These are phyloP conservation scores for Cricetomys ansorgei DNA, from an alignment of 2,113 vertebrate genomes.

Conservation along the genomic window DNA sequence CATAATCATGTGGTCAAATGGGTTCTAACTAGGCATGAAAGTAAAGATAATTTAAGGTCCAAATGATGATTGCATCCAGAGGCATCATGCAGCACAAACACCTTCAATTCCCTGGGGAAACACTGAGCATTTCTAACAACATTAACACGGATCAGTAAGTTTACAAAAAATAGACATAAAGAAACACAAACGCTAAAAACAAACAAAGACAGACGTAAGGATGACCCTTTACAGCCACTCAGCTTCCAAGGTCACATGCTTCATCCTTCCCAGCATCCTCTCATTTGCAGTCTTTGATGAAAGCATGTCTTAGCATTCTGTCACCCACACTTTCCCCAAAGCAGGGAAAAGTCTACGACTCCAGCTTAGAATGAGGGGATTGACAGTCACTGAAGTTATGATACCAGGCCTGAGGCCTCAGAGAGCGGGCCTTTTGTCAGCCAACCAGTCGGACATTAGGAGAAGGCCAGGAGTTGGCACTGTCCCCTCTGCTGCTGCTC, in stretches of 20 bases:
- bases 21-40: slow-evolving; percentile 64
- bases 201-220: background rate
- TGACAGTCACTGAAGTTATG: background rate
- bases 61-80: slow-evolving; percentile 58
- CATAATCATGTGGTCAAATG: slow-evolving; percentile 57
- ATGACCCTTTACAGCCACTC: background rate
- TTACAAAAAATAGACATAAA: background rate
- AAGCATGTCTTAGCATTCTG: background rate
- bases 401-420: background rate
- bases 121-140: slow-evolving; percentile 31
- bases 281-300: background rate
- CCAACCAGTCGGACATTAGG: background rate
- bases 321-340: background rate
- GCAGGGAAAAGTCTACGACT: background rate
- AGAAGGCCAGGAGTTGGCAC: background rate
- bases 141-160: slow-evolving; percentile 14
- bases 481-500: background rate
- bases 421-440: slow-evolving; percentile 40
- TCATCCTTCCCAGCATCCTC: background rate
- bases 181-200: slow-evolving; percentile 37
- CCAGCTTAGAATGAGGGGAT: background rate
- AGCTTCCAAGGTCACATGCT: background rate
- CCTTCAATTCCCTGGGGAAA: slow-evolving; percentile 54
- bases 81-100: slow-evolving; percentile 34
- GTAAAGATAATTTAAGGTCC: slow-evolving; percentile 72